These are phyloP conservation scores for Saccostrea glomerata DNA, from an alignment of 1,140 invertebrate genomes.

Conservation along the genomic window DNA sequence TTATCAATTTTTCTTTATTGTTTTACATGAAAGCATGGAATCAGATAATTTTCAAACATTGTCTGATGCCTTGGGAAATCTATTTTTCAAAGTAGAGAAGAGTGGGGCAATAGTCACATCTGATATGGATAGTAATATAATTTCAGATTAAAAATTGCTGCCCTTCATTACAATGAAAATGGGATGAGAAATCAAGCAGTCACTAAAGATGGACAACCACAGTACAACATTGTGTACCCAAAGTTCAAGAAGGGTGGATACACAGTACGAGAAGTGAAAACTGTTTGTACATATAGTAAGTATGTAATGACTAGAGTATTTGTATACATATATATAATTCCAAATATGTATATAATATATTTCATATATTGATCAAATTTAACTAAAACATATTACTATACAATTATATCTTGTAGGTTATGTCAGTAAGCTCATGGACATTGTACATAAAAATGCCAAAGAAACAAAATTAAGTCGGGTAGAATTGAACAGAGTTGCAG, in stretches of 20 bases:
- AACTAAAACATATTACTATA: no score
- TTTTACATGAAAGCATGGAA: no score
- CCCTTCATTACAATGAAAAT: constrained; percentile 56
- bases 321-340: no score
- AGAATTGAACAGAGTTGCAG: background rate
- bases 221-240: constrained; percentile 25
- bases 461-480: background rate
- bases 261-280: constrained; percentile 36
- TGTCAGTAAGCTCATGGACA: background rate
- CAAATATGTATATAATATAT: background rate
- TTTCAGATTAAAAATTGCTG: constrained; percentile 9
- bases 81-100: no score
- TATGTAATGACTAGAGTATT: background rate
- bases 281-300: constrained; percentile 30
- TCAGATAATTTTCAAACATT: no score
- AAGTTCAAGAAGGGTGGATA: constrained; percentile 27
- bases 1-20: no score
- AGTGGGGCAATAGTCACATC: no score
- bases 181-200: constrained; percentile 19
- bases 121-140: no score
- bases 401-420: constrained; percentile 2
- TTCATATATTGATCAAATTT: background rate
- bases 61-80: no score
- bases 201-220: background rate
- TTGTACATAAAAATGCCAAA: background rate